phyloP scores from a whole-genome alignment of 2,888 invertebrate species.

The Protonemura montana region DNA sequence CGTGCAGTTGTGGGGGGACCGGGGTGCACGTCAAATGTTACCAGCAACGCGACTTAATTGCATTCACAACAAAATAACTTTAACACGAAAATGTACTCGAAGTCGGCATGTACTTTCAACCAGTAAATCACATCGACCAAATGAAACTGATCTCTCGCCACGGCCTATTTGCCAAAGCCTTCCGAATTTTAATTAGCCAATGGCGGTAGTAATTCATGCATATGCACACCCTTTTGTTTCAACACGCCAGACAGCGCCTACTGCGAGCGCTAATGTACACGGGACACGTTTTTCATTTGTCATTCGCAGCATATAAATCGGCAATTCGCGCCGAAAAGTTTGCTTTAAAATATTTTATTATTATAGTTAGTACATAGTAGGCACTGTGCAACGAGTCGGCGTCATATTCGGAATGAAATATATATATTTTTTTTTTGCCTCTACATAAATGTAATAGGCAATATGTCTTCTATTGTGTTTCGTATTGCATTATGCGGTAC shows the following conservation, averaged over 20 bases:
- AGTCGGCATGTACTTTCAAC: too few species aligned
- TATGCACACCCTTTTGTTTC: background rate
- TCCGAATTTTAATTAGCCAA: background rate
- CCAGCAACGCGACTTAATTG: too few species aligned
- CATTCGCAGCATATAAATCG: background rate
- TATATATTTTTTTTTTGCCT: background rate
- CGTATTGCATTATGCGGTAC: background rate
- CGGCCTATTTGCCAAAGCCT: background rate
- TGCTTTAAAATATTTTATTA: background rate
- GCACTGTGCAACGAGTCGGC: background rate
- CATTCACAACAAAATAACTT: too few species aligned
- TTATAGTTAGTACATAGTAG: background rate
- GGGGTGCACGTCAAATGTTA: too few species aligned
- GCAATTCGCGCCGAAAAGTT: background rate
- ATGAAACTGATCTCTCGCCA: background rate
- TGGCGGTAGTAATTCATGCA: background rate
- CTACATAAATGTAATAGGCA: background rate
- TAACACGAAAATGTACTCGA: too few species aligned
- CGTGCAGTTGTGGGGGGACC: too few species aligned
- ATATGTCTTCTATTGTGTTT: constrained; percentile 18
- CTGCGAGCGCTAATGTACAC: background rate
- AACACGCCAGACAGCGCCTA: background rate
- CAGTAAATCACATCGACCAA: background rate
- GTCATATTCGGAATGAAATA: background rate
- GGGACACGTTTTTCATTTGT: background rate